Evolutionary conservation across 2,797 vertebrate genomes (phyloP).

Genomic region (Tokudaia muenninki): DNA sequence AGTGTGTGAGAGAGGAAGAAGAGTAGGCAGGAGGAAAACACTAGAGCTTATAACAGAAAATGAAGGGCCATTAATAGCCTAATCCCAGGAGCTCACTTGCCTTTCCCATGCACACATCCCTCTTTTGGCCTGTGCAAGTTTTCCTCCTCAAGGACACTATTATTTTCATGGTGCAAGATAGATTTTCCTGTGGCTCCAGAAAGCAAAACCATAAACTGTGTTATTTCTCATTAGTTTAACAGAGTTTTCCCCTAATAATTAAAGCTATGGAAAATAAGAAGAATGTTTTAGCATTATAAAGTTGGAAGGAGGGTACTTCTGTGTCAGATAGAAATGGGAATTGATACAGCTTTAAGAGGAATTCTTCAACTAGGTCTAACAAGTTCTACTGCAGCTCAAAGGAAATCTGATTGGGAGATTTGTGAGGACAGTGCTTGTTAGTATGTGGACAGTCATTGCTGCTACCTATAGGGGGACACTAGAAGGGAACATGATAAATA

Average conservation of each 20-base stretch:
- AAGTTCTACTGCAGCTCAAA: neutral
- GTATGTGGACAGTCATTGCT: neutral
- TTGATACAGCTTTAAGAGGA: neutral
- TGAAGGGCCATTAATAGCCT: neutral
- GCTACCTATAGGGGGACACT: neutral
- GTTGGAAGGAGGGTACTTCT: neutral
- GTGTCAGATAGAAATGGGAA: neutral
- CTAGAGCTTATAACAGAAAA: neutral
- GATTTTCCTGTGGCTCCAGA: constrained; percentile 26
- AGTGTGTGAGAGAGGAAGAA: too few relatives aligned
- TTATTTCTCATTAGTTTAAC: constrained; percentile 24
- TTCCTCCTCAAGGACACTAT: neutral
- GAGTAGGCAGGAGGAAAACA: neutral
- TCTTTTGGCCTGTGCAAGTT: neutral
- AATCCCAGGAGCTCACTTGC: rapidly evolving
- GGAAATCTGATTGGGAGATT: neutral
- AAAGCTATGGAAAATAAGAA: constrained; percentile 53
- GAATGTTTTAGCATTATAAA: neutral
- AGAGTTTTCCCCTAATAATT: neutral
- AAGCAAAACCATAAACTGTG: neutral
- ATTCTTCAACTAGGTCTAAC: neutral
- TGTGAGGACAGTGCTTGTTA: neutral
- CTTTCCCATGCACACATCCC: neutral
- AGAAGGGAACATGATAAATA: neutral
- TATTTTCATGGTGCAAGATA: neutral